Evolutionary conservation across 2,113 vertebrate genomes (phyloP).

Genomic region (Trinectes maculatus): DNA sequence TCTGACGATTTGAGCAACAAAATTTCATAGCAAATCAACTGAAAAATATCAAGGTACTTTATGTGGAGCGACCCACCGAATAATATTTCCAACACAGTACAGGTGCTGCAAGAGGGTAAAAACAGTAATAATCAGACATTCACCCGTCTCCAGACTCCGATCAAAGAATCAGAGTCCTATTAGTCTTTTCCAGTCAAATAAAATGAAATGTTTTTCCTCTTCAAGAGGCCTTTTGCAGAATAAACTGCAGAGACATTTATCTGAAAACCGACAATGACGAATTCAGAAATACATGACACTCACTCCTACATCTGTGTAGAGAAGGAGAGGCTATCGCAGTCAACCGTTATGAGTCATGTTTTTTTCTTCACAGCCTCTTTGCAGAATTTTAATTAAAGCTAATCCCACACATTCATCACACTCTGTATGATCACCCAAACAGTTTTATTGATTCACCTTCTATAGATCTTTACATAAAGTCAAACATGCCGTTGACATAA

Average conservation of each 20-base stretch:
- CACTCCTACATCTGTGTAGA: constrained; percentile 26
- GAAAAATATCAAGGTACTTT: constrained; percentile 1
- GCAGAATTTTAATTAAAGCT: constrained; percentile 58
- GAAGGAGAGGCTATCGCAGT: constrained; percentile 31
- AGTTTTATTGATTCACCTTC: constrained; percentile 53
- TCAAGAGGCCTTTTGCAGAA: constrained; percentile 17
- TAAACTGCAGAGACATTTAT: constrained; percentile 11
- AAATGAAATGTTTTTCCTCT: constrained; percentile 20
- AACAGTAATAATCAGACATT: neutral
- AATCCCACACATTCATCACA: constrained; percentile 34
- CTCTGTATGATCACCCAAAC: constrained; percentile 23
- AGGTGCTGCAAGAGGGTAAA: neutral
- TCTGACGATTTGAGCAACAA: neutral
- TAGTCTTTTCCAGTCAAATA: constrained; percentile 14
- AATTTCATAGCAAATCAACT: neutral
- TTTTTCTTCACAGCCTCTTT: constrained; percentile 46
- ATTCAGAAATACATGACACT: constrained; percentile 24
- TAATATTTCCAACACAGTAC: neutral
- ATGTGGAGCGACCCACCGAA: neutral
- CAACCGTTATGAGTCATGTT: constrained; percentile 49
- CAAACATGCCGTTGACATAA: constrained; percentile 30
- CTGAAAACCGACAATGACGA: constrained; percentile 28
- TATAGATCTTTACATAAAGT: constrained; percentile 30
- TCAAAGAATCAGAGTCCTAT: neutral
- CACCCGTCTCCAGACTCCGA: constrained; percentile 13